Evolutionary conservation across 2,888 invertebrate genomes (phyloP).

Genomic region (Apodemia hepburni): DNA sequence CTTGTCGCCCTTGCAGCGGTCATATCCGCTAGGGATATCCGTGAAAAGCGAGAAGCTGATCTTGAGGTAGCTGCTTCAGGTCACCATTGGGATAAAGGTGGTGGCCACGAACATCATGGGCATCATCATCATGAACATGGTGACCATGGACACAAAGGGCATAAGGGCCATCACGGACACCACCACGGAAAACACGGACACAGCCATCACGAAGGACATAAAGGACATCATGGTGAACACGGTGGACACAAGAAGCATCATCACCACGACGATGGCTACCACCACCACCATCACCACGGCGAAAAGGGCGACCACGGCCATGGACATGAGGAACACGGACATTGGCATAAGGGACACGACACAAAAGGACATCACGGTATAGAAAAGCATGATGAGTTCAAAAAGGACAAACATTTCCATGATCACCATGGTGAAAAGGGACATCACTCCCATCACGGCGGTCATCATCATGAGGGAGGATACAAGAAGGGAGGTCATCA

Average conservation of each 20-base stretch:
- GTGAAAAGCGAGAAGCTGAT: too few relatives aligned
- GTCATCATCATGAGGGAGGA: conserved; percentile 87
- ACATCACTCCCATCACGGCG: conserved; percentile 88
- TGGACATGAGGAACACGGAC: conserved; percentile 78
- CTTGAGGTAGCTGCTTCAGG: too few relatives aligned
- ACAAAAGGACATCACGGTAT: conserved; percentile 91
- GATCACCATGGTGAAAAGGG: conserved; percentile 90
- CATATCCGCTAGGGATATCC: too few relatives aligned
- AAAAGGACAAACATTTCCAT: conserved; percentile 92
- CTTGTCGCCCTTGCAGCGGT: too few relatives aligned
- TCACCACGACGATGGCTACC: conserved; percentile 81
- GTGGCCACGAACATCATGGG: conserved; percentile 82
- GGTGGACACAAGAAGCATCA: conserved; percentile 82
- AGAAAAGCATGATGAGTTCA: conserved; percentile 90
- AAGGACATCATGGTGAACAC: too few relatives aligned
- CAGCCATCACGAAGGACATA: too few relatives aligned
- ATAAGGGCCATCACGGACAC: conserved; percentile 83
- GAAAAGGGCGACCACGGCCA: conserved; percentile 77
- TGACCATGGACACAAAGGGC: conserved; percentile 83
- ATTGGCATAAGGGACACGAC: conserved; percentile 90
- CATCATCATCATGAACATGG: conserved; percentile 83
- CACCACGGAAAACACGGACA: too few relatives aligned
- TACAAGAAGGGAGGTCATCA: conserved; percentile 90
- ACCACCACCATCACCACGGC: too few relatives aligned
- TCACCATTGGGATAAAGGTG: conserved; percentile 68